phyloP scores from a whole-genome alignment of 2,888 invertebrate species.

The Seira musarum region DNA sequence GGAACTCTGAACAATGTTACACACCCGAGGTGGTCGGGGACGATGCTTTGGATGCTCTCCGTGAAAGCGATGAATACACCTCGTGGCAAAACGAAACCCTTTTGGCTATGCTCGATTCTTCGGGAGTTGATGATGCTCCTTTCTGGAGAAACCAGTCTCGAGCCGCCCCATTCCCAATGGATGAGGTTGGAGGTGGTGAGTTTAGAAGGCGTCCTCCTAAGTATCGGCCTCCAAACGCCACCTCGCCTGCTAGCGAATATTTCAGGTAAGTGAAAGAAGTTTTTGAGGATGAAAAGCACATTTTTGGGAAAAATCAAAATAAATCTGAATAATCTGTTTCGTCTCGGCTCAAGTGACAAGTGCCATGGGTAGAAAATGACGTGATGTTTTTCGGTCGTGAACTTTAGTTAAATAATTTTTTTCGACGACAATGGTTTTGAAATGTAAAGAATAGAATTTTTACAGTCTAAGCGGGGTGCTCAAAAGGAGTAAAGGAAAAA shows the following conservation, averaged over 20 bases:
- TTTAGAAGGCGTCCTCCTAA: constrained; percentile 9
- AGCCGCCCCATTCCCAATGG: constrained; percentile 39
- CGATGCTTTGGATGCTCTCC: constrained; percentile 59
- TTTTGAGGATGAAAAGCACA: too few species aligned
- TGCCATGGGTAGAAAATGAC: too few species aligned
- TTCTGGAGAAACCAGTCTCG: constrained; percentile 43
- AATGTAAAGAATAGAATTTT: too few species aligned
- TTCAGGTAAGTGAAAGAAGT: constrained; percentile 78
- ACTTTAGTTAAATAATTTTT: too few species aligned
- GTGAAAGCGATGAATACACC: neutral
- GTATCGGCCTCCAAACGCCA: constrained; percentile 71
- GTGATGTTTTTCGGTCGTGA: too few species aligned
- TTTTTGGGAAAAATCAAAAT: too few species aligned
- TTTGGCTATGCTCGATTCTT: neutral
- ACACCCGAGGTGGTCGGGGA: constrained; percentile 70
- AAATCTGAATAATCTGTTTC: too few species aligned
- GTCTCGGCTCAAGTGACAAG: too few species aligned
- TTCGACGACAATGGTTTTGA: too few species aligned
- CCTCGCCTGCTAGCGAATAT: constrained; percentile 83
- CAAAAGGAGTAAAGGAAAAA: too few species aligned
- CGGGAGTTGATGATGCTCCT: neutral
- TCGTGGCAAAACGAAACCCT: neutral
- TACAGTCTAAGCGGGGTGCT: too few species aligned
- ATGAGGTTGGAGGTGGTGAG: neutral
- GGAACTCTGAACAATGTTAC: constrained; percentile 84